These are phyloP conservation scores for Paramacrobiotus metropolitanus DNA, from an alignment of 1,140 invertebrate species.

Conservation along the genomic window DNA sequence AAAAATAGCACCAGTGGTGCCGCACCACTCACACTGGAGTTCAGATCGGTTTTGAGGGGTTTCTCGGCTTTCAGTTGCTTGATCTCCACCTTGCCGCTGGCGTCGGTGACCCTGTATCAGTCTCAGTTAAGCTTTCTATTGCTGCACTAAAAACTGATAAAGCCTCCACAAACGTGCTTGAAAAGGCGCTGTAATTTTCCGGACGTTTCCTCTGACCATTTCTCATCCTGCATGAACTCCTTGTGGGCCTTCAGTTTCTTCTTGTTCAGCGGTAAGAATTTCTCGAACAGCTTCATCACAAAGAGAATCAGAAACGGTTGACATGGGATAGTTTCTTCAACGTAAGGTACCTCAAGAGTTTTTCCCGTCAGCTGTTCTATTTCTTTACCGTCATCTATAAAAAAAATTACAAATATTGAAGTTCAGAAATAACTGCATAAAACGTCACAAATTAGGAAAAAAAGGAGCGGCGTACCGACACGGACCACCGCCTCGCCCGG, in stretches of 20 bases:
- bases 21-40: slow-evolving; percentile 31
- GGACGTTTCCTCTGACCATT: not conserved
- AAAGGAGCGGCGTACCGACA: not conserved
- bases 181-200: not conserved
- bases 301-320: too few species aligned
- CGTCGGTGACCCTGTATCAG: slow-evolving; percentile 35
- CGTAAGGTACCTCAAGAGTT: not conserved
- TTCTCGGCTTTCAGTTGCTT: slow-evolving; percentile 55
- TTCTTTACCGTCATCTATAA: not conserved
- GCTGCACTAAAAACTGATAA: not conserved
- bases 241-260: slow-evolving; percentile 12
- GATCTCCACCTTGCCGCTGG: slow-evolving; percentile 53
- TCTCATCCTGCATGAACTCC: not conserved
- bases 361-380: not conserved
- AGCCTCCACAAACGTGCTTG: too few species aligned
- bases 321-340: too few species aligned
- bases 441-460: not conserved
- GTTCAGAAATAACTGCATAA: not conserved
- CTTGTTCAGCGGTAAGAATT: slow-evolving; percentile 36
- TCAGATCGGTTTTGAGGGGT: slow-evolving; percentile 48
- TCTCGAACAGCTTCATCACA: slow-evolving; percentile 28
- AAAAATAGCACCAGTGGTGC: too few species aligned
- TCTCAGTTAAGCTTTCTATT: not conserved
- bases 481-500: not conserved
- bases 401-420: not conserved